Conservation (phyloP, 2,888 invertebrate species). For the Camponotus fellah region DNA sequence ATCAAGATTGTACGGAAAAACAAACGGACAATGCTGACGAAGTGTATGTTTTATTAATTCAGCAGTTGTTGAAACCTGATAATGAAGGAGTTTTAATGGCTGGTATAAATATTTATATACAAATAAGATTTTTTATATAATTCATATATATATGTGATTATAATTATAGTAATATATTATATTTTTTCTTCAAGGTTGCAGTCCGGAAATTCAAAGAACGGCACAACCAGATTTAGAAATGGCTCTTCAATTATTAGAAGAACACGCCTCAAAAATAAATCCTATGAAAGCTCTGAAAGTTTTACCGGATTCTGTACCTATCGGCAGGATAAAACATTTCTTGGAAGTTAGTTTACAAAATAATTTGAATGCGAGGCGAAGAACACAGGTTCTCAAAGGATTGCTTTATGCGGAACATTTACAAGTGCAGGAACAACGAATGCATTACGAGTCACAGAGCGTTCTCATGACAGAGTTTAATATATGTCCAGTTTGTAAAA, state of each 20-base stretch:
- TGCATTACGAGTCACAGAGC: constrained; percentile 93
- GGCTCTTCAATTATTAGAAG: constrained; percentile 93
- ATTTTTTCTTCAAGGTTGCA: constrained; percentile 68
- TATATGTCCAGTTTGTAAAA: constrained; percentile 96
- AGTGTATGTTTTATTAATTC: constrained; percentile 88
- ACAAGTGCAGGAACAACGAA: constrained; percentile 93
- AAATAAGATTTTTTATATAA: not conserved
- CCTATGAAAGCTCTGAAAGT: constrained; percentile 93
- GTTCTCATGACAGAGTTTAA: constrained; percentile 95
- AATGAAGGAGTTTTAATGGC: constrained; percentile 76
- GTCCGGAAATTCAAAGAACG: constrained; percentile 86
- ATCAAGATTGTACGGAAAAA: constrained; percentile 77
- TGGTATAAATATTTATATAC: constrained; percentile 70
- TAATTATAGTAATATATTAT: not conserved
- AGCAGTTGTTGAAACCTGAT: constrained; percentile 87
- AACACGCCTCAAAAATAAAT: constrained; percentile 94
- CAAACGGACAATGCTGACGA: constrained; percentile 83
- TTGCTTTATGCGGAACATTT: constrained; percentile 94
- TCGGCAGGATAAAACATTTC: constrained; percentile 92
- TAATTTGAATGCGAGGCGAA: constrained; percentile 91
- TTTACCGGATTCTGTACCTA: constrained; percentile 93
- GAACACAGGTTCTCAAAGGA: constrained; percentile 93
- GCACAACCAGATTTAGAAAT: constrained; percentile 92
- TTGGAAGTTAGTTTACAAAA: constrained; percentile 92
- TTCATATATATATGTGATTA: not conserved